Conservation (phyloP, 1,140 invertebrate genomes). For the Bombus pyrosoma region DNA sequence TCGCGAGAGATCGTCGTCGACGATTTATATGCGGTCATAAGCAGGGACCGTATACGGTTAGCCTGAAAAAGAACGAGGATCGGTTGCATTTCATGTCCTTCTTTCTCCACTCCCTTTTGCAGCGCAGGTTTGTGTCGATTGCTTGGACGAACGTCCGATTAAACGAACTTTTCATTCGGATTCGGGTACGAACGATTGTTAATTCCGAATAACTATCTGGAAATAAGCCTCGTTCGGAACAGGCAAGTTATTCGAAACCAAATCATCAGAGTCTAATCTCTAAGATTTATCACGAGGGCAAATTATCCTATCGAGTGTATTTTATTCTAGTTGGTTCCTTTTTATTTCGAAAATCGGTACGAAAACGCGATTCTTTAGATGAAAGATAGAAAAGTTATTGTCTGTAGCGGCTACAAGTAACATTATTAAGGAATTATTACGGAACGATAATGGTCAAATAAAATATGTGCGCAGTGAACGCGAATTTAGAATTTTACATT, state of each 20-base stretch:
- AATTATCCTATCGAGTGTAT: background rate
- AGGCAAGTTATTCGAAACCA: background rate
- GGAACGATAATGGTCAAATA: background rate
- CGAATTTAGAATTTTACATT: background rate
- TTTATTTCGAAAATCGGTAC: background rate
- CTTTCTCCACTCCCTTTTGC: background rate
- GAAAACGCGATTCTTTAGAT: background rate
- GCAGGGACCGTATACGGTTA: background rate
- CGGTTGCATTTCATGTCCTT: background rate
- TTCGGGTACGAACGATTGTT: background rate
- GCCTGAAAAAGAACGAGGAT: background rate
- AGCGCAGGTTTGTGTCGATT: too few relatives aligned
- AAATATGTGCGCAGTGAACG: background rate
- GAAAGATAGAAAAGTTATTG: too few relatives aligned
- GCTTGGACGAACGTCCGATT: too few relatives aligned
- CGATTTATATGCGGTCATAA: slow-evolving; percentile 10
- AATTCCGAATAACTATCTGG: background rate
- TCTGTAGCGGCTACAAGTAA: background rate
- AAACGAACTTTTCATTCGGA: too few relatives aligned
- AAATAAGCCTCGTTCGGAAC: too few relatives aligned
- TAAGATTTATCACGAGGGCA: too few relatives aligned
- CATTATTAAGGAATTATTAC: background rate
- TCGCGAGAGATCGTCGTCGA: background rate
- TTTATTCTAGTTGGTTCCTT: background rate
- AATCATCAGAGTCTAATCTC: background rate